A percentile compares a stretch with the other conserved stretches of the same genome.
Evolutionary conservation across 2,113 vertebrate genomes (phyloP).

Genomic region (Sceloporus undulatus): DNA sequence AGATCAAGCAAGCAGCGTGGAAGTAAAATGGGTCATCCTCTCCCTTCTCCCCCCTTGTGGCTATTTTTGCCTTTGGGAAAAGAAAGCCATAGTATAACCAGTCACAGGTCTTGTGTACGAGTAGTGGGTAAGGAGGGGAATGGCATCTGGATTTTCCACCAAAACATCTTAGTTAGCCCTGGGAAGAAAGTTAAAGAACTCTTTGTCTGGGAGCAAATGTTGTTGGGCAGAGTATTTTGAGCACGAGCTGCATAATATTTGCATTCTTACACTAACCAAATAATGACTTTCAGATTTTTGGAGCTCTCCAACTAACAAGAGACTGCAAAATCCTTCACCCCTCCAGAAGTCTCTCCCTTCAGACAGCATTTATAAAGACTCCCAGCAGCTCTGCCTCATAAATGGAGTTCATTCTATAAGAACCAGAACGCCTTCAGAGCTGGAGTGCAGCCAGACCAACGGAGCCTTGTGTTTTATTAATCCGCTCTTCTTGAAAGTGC

Average conservation of each 20-base stretch:
- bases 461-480: constrained; percentile 92
- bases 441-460: constrained; percentile 85
- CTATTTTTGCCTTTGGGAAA: background rate
- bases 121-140: background rate
- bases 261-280: constrained; percentile 73
- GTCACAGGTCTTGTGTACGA: background rate
- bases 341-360: constrained; percentile 74
- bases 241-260: constrained; percentile 62
- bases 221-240: constrained; percentile 43
- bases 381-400: constrained; percentile 80
- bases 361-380: constrained; percentile 76
- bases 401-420: constrained; percentile 88
- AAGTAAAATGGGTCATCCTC: background rate
- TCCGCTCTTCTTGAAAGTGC: constrained; percentile 92
- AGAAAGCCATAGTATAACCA: background rate
- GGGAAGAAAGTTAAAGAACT: constrained; percentile 20
- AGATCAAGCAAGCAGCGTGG: background rate
- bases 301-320: constrained; percentile 86
- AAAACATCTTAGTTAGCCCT: constrained; percentile 34
- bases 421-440: constrained; percentile 79
- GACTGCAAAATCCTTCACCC: constrained; percentile 75
- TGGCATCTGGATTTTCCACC: background rate
- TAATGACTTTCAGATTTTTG: constrained; percentile 90
- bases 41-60: background rate
- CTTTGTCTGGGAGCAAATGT: constrained; percentile 16